Base-by-base conservation (phyloP, 2,797 vertebrate species). In the Chaetophractus vellerosus region DNA sequence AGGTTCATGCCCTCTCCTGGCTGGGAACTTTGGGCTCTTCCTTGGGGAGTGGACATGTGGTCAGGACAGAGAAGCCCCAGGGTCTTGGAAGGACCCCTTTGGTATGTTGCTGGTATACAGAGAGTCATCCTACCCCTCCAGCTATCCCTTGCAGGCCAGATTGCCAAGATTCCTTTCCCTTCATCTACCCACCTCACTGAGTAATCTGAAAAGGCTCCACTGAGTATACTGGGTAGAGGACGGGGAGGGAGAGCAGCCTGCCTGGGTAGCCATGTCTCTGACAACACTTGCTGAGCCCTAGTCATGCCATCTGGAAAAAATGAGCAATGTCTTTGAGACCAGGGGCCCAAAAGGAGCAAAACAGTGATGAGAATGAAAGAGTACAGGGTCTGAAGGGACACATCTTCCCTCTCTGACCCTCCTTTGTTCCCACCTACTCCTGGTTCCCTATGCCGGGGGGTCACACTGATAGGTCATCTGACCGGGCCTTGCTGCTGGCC, bases 401-500 rank as follows among this genome's bases (percentile, higher is more conserved):
- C 23, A 9, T 71, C 31, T 76, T 80, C 9, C 91, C 81, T 92
- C 85, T 90, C 61, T 79, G 82, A 5, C 26, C 11, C 89, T 64
- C 38, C 36, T 57, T 16, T 16, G 2, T 45, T 45, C 66, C 93
- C 74, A 31, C 1, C 21, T 52, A 24, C 59, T 63, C 31, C 72
- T 36, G 28, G 24, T 38, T 18, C 48, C 52, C 63, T 63, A 9
- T 2, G 12, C 33, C 24, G 31, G 16, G 72, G 5, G 15, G 85
- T 98, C 98, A 99, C 87, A 99, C 99, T 0, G 99, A 99, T 90
- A 99, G 97, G 96, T 99, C 99, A 21, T 99, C 99, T 0, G 99
- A 99, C 74, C 99, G 98, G 0, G 98, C 98, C 79, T 99, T 99
- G 97, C 99, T 99, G 97, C 99, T 99, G 97, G 98, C 98, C 98